Conservation (phyloP, 2,113 vertebrate genomes). For the Phaethornis superciliosus region DNA sequence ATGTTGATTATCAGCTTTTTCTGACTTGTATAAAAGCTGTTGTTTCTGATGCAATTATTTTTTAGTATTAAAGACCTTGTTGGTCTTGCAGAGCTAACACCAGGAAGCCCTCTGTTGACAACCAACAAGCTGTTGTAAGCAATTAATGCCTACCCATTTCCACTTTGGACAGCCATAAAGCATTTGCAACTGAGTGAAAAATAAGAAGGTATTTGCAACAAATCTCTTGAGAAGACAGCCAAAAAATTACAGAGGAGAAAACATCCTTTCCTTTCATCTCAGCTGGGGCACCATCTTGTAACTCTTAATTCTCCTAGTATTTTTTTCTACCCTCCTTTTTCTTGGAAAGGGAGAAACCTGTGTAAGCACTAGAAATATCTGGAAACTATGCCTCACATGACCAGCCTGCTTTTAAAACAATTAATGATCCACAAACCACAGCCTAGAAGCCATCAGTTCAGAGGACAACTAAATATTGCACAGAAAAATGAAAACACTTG, state of each 20-base stretch:
- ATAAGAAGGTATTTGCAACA: background rate
- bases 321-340: background rate
- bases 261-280: background rate
- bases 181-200: background rate
- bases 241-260: background rate
- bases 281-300: background rate
- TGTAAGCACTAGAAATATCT: background rate
- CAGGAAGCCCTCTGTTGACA: background rate
- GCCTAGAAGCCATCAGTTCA: background rate
- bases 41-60: background rate
- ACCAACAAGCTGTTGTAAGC: fast-evolving
- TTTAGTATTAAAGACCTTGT: background rate
- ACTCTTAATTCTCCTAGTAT: background rate
- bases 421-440: background rate
- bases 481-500: background rate
- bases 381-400: background rate
- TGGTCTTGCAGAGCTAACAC: background rate
- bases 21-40: background rate
- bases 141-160: background rate
- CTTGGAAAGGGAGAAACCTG: background rate
- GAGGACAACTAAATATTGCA: background rate
- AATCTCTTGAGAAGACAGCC: background rate
- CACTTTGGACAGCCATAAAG: background rate
- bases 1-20: background rate
- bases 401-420: background rate